A percentile compares a stretch with the other conserved stretches of the same genome.
Conservation (phyloP, 2,113 vertebrate species). For the Thunnus maccoyii region DNA sequence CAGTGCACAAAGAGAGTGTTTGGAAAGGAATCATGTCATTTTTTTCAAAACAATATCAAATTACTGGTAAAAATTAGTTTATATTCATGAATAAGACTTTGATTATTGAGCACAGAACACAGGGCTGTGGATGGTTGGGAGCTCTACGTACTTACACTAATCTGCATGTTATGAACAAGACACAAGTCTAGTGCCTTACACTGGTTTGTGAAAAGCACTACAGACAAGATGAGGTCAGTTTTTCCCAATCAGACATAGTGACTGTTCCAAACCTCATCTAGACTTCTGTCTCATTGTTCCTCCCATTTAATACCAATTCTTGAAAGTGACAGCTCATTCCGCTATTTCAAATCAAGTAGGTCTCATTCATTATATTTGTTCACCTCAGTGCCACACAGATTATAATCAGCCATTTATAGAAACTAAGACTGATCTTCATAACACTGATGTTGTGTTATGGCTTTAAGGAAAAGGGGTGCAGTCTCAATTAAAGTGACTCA, state of each 20-base stretch:
- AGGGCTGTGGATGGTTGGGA: conserved; percentile 9
- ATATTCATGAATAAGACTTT: background rate
- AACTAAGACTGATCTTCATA: background rate
- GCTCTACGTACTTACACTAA: conserved; percentile 4
- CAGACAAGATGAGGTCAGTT: background rate
- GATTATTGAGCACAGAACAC: background rate
- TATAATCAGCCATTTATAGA: conserved; percentile 16
- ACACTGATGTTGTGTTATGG: background rate
- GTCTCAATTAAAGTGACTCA: background rate
- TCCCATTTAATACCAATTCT: background rate
- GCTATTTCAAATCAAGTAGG: background rate
- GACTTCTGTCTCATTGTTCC: conserved; percentile 7
- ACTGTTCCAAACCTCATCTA: background rate
- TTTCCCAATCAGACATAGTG: background rate
- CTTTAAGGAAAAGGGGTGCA: background rate
- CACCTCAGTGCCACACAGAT: background rate
- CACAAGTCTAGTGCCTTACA: background rate
- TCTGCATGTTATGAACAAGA: conserved; percentile 15
- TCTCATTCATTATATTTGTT: background rate
- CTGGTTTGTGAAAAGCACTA: background rate
- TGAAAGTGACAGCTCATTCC: background rate
- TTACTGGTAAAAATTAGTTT: background rate
- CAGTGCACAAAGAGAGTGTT: conserved; percentile 28
- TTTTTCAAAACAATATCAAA: background rate
- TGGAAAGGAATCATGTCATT: conserved; percentile 19